Evolutionary conservation across 2,797 vertebrate species (phyloP), one percentile per base, ranked within the genome.

Genomic region (Borostomias antarcticus): DNA sequence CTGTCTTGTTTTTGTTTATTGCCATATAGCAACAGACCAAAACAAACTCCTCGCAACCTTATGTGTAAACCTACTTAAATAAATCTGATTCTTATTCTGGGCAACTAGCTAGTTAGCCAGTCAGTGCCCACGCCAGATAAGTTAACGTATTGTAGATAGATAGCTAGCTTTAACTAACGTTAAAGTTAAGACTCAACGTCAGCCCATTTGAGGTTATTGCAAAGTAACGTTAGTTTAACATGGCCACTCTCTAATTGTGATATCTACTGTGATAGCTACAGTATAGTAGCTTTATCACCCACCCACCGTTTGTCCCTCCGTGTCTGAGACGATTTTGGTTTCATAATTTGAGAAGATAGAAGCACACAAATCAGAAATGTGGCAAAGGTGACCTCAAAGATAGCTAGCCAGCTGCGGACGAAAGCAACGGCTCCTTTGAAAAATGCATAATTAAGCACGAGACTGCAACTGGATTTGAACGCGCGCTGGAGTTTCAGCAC

Each of bases 381-480:
- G 25, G 8, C 11, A 25, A 28, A 52, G n/a, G n/a, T n/a, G n/a
- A n/a, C n/a, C 11, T 11, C 11, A 26, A 50, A 11, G 23, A 5
- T 23, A 52, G 25, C 25, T 26, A 26, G 50, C 23, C 2, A 25
- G 11, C 50, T 52, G 21, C 40, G n/a, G 1, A 45, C 15, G 4
- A 45, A 45, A 45, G 25, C 21, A 23, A 37, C 11, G 21, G 33
- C 6, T 58, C 33, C 32, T 58, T 58, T 23, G 23, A 58, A 58
- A 58, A 40, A 58, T 58, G 57, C 57, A 37, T 53, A n/a, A n/a
- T n/a, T 53, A 29, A 28, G 52, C 52, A 17, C 52, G 52, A 54
- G 52, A 25, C 26, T 54, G 13, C 26, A 54, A n/a, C 52, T 13
- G 26, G 4, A 17, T 8, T 58, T 58, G 4, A 4, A 35, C 37